phyloP scores from a whole-genome alignment of 2,797 vertebrate species.

The Smutsia gigantea region DNA sequence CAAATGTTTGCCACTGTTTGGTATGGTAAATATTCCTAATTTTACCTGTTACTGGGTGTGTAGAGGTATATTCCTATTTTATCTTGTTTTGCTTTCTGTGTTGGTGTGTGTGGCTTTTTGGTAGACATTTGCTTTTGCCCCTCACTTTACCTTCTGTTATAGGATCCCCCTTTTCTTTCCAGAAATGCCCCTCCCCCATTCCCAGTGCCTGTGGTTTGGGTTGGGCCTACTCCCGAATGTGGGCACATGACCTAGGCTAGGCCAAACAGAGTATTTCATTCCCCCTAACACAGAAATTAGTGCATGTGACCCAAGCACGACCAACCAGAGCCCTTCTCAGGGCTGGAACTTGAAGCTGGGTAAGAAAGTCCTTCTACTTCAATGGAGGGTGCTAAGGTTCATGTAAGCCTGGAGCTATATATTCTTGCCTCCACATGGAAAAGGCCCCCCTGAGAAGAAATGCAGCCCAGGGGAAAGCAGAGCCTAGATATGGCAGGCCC shows the following conservation, averaged over 20 bases:
- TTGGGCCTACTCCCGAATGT: background rate
- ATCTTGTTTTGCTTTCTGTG: background rate
- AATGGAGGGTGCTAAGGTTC: background rate
- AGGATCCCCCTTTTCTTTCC: background rate
- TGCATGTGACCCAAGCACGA: background rate
- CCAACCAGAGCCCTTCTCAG: background rate
- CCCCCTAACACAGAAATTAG: background rate
- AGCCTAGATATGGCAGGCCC: background rate
- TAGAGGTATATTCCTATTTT: background rate
- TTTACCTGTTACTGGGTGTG: background rate
- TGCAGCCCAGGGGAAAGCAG: background rate
- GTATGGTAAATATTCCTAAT: background rate
- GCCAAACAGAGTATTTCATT: background rate
- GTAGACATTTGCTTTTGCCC: background rate
- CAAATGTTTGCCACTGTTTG: background rate
- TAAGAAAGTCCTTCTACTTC: background rate
- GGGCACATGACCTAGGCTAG: background rate
- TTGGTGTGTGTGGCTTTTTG: background rate
- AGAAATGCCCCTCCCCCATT: background rate
- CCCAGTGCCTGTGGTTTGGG: background rate
- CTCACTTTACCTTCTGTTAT: background rate
- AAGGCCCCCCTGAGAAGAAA: background rate
- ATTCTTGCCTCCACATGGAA: background rate
- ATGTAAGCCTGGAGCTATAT: background rate
- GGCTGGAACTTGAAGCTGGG: background rate